These are phyloP conservation scores for Acrocephalus arundinaceus DNA, from an alignment of 2,113 vertebrate species.

Conservation along the genomic window DNA sequence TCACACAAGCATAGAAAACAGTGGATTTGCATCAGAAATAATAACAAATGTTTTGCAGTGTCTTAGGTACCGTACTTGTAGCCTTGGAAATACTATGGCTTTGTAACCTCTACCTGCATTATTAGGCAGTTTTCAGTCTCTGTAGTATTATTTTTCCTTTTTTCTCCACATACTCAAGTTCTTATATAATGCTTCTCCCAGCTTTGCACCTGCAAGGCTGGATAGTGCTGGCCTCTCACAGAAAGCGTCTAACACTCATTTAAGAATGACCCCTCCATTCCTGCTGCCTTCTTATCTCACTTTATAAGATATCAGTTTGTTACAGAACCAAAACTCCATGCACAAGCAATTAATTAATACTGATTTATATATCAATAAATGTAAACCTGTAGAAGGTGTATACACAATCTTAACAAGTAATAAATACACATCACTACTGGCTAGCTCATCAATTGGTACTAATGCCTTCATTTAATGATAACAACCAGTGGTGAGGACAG, in stretches of 20 bases:
- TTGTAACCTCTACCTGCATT: neutral
- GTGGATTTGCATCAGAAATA: neutral
- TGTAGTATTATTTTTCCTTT: neutral
- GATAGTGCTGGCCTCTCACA: neutral
- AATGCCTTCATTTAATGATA: neutral
- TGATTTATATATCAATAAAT: neutral
- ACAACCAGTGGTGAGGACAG: neutral
- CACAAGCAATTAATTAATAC: neutral
- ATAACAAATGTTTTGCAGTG: neutral
- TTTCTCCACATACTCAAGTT: neutral
- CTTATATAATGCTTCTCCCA: neutral
- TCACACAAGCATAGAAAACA: neutral
- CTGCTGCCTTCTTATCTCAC: neutral
- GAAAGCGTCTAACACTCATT: neutral
- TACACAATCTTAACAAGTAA: neutral
- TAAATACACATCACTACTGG: neutral
- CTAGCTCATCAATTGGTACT: neutral
- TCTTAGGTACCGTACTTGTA: neutral
- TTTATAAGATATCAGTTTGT: neutral
- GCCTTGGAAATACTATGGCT: neutral
- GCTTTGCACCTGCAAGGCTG: neutral
- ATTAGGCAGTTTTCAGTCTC: neutral
- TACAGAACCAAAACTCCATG: neutral
- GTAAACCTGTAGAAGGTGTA: neutral
- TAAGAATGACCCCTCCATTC: neutral